A percentile compares a stretch with the other conserved stretches of the same genome.
phyloP scores from a whole-genome alignment of 2,888 invertebrate species.

The Cyclophora albipunctata region DNA sequence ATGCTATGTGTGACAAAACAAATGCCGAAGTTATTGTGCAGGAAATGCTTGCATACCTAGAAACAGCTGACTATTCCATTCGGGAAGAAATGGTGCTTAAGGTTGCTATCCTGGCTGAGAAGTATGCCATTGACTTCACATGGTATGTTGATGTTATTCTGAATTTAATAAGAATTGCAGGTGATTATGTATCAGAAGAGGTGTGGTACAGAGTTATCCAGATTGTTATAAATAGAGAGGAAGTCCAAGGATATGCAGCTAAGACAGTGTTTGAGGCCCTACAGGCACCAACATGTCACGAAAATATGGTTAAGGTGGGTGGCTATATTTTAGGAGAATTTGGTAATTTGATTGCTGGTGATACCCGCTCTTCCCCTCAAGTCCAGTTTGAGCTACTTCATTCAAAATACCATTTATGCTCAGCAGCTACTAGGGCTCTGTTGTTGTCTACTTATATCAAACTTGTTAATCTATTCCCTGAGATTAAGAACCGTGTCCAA shows the following conservation, averaged over 20 bases:
- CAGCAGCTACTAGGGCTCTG: constrained; percentile 96
- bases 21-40: constrained; percentile 99
- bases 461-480: constrained; percentile 99
- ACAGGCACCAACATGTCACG: constrained; percentile 99
- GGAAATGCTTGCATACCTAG: constrained; percentile 99
- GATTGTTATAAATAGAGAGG: constrained; percentile 99
- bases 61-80: constrained; percentile 99
- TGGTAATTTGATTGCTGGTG: constrained; percentile 99
- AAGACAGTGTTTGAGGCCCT: constrained; percentile 99
- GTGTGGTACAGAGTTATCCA: constrained; percentile 99
- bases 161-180: constrained; percentile 98
- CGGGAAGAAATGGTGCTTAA: constrained; percentile 99
- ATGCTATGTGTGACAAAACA: constrained; percentile 99
- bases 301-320: constrained; percentile 99
- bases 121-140: constrained; percentile 99
- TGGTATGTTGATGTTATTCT: constrained; percentile 99
- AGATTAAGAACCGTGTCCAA: constrained; percentile 96
- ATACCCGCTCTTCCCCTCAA: constrained; percentile 95
- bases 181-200: constrained; percentile 99
- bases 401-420: constrained; percentile 99
- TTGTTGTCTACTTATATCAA: constrained; percentile 98
- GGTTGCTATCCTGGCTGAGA: constrained; percentile 98
- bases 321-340: constrained; percentile 99
- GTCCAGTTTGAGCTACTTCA: constrained; percentile 99
- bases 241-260: constrained; percentile 99